Percentiles rank a stretch among this genome's conserved stretches.
Conservation (phyloP, 2,888 invertebrate species). For the Noctua janthina region DNA sequence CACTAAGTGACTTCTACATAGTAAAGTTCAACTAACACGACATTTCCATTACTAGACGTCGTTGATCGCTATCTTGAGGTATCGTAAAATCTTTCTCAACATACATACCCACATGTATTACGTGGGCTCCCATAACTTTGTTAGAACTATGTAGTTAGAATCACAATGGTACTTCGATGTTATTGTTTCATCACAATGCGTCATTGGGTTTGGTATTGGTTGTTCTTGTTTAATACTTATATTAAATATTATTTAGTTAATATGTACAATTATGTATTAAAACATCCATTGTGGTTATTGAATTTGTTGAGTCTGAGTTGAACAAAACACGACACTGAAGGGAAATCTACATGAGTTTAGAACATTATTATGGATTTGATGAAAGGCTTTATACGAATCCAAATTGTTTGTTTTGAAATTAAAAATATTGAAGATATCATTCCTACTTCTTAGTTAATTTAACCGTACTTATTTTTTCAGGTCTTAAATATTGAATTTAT, state of each 20-base stretch:
- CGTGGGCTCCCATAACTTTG: conserved; percentile 44
- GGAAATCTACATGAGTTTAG: not conserved
- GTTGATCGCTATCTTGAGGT: conserved; percentile 32
- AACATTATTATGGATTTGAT: not conserved
- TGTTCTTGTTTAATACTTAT: conserved; percentile 21
- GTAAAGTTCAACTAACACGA: conserved; percentile 17
- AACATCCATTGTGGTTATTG: conserved; percentile 44
- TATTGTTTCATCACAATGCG: conserved; percentile 76
- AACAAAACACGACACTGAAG: not conserved
- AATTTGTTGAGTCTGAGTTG: conserved; percentile 6
- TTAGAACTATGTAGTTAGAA: conserved; percentile 51
- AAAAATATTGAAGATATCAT: not conserved
- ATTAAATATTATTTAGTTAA: conserved; percentile 11
- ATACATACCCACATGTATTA: conserved; percentile 19
- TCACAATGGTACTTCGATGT: conserved; percentile 76
- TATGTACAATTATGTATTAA: conserved; percentile 17
- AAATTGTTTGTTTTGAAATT: not conserved
- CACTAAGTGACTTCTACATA: conserved; percentile 2
- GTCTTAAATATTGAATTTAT: conserved; percentile 13
- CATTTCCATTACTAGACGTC: conserved; percentile 41
- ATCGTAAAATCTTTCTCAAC: conserved; percentile 49
- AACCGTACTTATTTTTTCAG: not conserved
- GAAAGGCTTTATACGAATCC: not conserved
- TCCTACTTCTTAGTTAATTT: not conserved
- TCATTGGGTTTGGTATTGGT: conserved; percentile 33